Evolutionary conservation across 2,888 invertebrate genomes (phyloP), one percentile per base, ranked within the genome.

Genomic region (Escarpia spicata): DNA sequence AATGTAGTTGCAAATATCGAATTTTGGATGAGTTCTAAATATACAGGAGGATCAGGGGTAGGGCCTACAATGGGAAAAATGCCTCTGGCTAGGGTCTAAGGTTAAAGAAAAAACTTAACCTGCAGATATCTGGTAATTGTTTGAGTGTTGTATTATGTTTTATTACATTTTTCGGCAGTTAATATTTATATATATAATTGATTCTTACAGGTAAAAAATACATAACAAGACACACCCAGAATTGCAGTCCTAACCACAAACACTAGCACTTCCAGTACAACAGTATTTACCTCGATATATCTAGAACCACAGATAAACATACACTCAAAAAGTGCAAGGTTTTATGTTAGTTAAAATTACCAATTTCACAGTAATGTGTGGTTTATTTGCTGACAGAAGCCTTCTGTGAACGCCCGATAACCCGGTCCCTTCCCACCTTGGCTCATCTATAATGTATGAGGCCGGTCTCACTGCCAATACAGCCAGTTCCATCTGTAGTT

Each of bases 371-470:
- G 26, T 75, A 75, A 75, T n/a, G 3, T n/a, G n/a, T 75, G 75
- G 75, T 75, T 75, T 26, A n/a, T 75, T 2, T 19, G n/a, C 75
- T 75, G 75, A 19, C 75, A 75, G 75, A 26, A 75, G 6, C 26
- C 75, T 75, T 75, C 75, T 75, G 75, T 26, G 75, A 6, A 4
- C 26, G 26, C 26, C 0, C 15, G 75, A 75, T 75, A 75, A 75
- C 75, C 19, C 75, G 19, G 26, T 75, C 75, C 75, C 75, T 0
- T 6, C 19, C 52, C n/a, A 26, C 75, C 75, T 75, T 26, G 19
- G 26, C 75, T 75, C 75, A 75, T 75, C 75, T 75, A 75, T 75
- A 75, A 75, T 75, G 75, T n/a, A 75, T 75, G n/a, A 75, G 26
- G 19, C 75, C 19, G 3, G 26, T 75, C 19, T 75, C 75, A 26